Evolutionary conservation across 2,797 vertebrate species (phyloP).

Genomic region (Cryptoprocta ferox): DNA sequence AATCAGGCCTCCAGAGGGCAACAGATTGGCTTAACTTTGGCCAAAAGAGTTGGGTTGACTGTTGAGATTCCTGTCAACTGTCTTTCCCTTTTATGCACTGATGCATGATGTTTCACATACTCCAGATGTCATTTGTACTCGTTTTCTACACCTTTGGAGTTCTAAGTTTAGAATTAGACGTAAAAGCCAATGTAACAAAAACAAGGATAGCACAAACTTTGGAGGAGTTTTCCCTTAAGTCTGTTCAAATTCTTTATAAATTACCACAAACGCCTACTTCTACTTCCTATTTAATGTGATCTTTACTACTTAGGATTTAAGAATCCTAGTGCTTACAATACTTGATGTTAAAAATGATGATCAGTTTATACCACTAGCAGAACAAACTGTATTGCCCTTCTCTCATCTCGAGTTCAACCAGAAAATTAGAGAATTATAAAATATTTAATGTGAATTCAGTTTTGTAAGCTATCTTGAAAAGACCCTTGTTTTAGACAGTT

Average conservation of each 20-base stretch:
- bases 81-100: slow-evolving; percentile 2
- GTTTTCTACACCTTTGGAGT: slow-evolving; percentile 32
- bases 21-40: background rate
- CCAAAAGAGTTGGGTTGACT: background rate
- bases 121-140: slow-evolving; percentile 2
- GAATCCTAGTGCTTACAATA: slow-evolving; percentile 54
- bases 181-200: slow-evolving; percentile 29
- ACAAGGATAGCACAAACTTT: background rate
- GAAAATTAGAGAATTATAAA: slow-evolving; percentile 79
- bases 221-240: slow-evolving; percentile 13
- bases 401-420: slow-evolving; percentile 62
- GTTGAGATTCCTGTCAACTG: background rate
- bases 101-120: slow-evolving; percentile 10
- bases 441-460: slow-evolving; percentile 75
- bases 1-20: background rate
- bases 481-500: background rate
- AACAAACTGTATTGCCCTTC: slow-evolving; percentile 68
- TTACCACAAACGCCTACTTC: background rate
- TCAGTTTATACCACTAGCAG: slow-evolving; percentile 63
- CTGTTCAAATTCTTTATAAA: slow-evolving; percentile 47
- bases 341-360: slow-evolving; percentile 77
- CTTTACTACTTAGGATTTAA: background rate
- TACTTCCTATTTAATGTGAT: background rate
- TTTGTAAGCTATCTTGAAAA: slow-evolving; percentile 68
- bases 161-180: slow-evolving; percentile 54